These are phyloP conservation scores for Malthinus seriepunctatus DNA, from an alignment of 2,888 invertebrate species.

Conservation along the genomic window DNA sequence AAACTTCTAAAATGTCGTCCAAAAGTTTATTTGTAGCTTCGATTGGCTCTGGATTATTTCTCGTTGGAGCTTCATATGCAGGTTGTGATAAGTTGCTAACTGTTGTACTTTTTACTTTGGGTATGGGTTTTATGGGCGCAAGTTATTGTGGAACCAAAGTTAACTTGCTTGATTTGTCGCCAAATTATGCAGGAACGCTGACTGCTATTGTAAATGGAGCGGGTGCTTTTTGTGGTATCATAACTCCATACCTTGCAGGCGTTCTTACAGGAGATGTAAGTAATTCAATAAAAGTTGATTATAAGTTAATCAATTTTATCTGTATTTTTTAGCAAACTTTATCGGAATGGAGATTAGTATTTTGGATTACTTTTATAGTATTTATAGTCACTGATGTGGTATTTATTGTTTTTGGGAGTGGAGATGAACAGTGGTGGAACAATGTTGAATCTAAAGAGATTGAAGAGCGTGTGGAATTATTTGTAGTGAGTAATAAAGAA, in stretches of 20 bases:
- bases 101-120: constrained; percentile 4
- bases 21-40: constrained; percentile 3
- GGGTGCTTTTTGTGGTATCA: constrained; percentile 63
- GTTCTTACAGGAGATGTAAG: constrained; percentile 64
- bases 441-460: not conserved
- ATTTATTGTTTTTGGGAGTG: constrained; percentile 72
- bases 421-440: constrained; percentile 78
- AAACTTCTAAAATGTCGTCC: not conserved
- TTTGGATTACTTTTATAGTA: constrained; percentile 77
- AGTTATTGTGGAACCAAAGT: constrained; percentile 68
- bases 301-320: not conserved
- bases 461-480: too few relatives aligned
- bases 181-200: constrained; percentile 64
- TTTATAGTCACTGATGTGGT: constrained; percentile 69
- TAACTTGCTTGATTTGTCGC: constrained; percentile 64
- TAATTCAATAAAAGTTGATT: not conserved
- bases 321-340: constrained; percentile 62
- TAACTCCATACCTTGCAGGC: constrained; percentile 64
- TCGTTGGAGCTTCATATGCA: constrained; percentile 6
- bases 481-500: too few relatives aligned
- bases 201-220: constrained; percentile 65
- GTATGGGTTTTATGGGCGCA: constrained; percentile 59
- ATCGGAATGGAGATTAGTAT: constrained; percentile 75
- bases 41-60: not conserved
- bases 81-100: constrained; percentile 6